These are phyloP conservation scores for Gibbula magus DNA, from an alignment of 2,888 invertebrate species.

Conservation along the genomic window DNA sequence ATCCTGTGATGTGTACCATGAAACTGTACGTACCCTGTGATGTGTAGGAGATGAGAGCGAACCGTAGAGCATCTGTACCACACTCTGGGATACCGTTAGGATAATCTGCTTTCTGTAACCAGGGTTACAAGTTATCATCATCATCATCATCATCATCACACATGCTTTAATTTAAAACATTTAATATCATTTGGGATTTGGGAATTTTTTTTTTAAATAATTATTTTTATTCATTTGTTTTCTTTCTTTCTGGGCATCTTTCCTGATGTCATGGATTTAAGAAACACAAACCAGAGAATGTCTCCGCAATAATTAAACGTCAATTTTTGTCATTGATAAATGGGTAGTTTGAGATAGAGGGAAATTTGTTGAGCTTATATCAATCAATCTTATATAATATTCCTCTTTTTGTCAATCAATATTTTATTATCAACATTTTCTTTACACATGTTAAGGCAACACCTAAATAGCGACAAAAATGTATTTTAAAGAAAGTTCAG, in stretches of 20 bases:
- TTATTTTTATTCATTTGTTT: neutral
- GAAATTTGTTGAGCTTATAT: too few relatives aligned
- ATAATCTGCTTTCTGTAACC: constrained; percentile 78
- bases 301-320: too few relatives aligned
- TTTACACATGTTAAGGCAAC: neutral
- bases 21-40: constrained; percentile 80
- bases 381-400: neutral
- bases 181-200: neutral
- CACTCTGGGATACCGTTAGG: constrained; percentile 96
- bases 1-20: too few relatives aligned
- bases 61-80: constrained; percentile 94
- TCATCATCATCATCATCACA: too few relatives aligned
- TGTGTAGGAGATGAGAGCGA: constrained; percentile 92
- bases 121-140: too few relatives aligned
- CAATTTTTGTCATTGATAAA: too few relatives aligned
- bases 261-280: too few relatives aligned
- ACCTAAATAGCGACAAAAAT: neutral
- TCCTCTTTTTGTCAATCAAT: too few relatives aligned
- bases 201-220: neutral
- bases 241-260: neutral
- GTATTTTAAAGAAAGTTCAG: neutral
- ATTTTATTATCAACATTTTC: neutral
- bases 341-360: too few relatives aligned
- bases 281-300: too few relatives aligned
- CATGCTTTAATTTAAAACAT: too few relatives aligned